Percentiles rank a stretch among this genome's conserved stretches.
Evolutionary conservation across 2,888 invertebrate species (phyloP).

Genomic region (Calameuta pallipes): DNA sequence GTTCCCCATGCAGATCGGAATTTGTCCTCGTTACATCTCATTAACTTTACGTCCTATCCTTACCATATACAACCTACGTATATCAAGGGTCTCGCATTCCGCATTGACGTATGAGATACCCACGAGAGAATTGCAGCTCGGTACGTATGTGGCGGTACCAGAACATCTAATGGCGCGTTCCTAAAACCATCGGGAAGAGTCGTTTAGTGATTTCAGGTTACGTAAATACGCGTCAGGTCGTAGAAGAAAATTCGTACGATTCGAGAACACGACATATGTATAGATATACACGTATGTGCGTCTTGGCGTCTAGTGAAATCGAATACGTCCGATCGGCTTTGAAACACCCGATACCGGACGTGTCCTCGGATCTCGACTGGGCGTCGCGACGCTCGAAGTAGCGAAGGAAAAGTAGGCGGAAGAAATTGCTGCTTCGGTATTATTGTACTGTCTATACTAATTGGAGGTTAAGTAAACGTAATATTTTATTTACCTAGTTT

Average conservation of each 20-base stretch:
- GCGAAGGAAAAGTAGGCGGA: conserved; percentile 11
- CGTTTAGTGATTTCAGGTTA: not conserved
- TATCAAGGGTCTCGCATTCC: conserved; percentile 9
- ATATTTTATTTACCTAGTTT: not conserved
- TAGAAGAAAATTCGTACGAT: not conserved
- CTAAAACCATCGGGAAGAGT: not conserved
- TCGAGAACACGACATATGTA: not conserved
- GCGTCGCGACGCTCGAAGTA: not conserved
- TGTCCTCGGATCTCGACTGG: not conserved
- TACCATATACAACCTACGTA: not conserved
- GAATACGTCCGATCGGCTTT: not conserved
- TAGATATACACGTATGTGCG: not conserved
- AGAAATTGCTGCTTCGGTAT: not conserved
- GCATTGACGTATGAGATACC: not conserved
- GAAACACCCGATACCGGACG: not conserved
- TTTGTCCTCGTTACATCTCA: conserved; percentile 60
- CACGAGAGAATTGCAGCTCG: not conserved
- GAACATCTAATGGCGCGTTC: not conserved
- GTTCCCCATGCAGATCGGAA: conserved; percentile 45
- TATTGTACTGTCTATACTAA: not conserved
- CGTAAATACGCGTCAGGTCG: not conserved
- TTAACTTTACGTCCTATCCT: conserved; percentile 38
- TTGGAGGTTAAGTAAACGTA: not conserved
- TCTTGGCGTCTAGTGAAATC: not conserved
- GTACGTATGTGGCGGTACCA: not conserved